Conservation (phyloP, 2,113 vertebrate genomes). For the Oryzias melastigma region DNA sequence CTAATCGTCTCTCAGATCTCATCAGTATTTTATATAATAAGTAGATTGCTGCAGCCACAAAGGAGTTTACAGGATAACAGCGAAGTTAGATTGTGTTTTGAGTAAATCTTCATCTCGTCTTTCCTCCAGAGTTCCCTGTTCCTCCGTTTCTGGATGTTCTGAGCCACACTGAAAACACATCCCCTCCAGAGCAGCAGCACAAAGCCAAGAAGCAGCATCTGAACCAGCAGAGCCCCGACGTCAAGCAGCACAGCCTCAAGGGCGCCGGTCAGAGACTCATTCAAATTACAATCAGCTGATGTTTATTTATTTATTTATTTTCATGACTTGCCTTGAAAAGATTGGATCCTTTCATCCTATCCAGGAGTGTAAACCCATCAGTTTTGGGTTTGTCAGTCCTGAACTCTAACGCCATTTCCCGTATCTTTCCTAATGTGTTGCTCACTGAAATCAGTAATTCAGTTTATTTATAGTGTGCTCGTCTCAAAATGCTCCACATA, state of each 20-base stretch:
- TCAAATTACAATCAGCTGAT: accelerated
- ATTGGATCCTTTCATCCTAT: no score
- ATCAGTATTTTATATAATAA: not conserved
- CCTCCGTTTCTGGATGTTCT: slow-evolving; percentile 78
- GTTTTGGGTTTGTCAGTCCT: no score
- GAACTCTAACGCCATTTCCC: no score
- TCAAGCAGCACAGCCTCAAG: slow-evolving; percentile 50
- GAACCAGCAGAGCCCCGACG: slow-evolving; percentile 39
- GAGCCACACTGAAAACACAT: slow-evolving; percentile 65
- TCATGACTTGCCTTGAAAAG: no score
- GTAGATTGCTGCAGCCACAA: no score
- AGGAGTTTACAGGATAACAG: no score
- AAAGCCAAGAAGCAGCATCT: slow-evolving; percentile 41
- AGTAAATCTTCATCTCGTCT: not conserved
- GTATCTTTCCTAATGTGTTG: no score
- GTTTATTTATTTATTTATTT: no score
- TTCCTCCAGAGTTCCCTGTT: slow-evolving; percentile 66
- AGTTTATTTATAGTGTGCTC: no score
- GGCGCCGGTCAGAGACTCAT: not conserved
- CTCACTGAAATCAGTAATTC: no score
- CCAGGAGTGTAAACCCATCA: no score
- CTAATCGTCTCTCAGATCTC: not conserved
- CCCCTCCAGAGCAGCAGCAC: slow-evolving; percentile 57
- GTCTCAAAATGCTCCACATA: no score
- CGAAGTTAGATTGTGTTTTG: not conserved